Percentiles rank a stretch among this genome's conserved stretches.
Conservation (phyloP, 2,888 invertebrate genomes). For the Tromatobia lineatoria region DNA sequence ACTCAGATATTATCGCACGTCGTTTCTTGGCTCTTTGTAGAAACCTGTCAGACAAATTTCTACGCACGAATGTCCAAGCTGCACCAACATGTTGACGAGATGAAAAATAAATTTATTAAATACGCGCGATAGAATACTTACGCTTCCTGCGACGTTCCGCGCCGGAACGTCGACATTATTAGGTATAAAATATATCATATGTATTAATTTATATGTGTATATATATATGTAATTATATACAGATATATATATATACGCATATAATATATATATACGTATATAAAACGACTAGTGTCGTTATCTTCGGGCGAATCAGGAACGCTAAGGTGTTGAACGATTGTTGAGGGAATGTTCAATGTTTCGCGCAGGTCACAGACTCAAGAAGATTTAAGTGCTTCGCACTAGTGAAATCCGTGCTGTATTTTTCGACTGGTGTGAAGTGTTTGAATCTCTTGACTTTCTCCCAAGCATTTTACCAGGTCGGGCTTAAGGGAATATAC, state of each 20-base stretch:
- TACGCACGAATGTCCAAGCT: conserved; percentile 63
- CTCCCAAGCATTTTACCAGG: conserved; percentile 15
- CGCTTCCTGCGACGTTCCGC: conserved; percentile 53
- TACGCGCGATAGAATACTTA: conserved; percentile 59
- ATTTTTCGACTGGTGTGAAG: too few species aligned
- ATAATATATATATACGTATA: conserved; percentile 30
- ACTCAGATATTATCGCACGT: conserved; percentile 55
- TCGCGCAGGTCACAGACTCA: conserved; percentile 2
- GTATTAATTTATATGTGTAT: conserved; percentile 23
- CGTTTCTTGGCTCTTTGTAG: conserved; percentile 43
- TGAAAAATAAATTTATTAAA: conserved; percentile 32
- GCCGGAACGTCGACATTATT: conserved; percentile 47
- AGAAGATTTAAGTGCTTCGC: too few species aligned
- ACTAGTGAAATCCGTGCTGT: too few species aligned
- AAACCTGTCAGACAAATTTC: conserved; percentile 46
- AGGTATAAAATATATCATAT: conserved; percentile 40
- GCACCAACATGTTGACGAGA: conserved; percentile 57
- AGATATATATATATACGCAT: conserved; percentile 26
- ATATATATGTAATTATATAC: conserved; percentile 24
- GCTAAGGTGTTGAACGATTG: neutral
- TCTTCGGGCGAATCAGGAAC: conserved; percentile 31
- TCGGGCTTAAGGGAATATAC: neutral
- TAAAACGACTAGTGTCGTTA: conserved; percentile 34
- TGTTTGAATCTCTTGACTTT: neutral
- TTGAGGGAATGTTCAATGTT: conserved; percentile 47